Conservation (phyloP, 2,888 invertebrate species). For the Agonopterix alstromeriana region DNA sequence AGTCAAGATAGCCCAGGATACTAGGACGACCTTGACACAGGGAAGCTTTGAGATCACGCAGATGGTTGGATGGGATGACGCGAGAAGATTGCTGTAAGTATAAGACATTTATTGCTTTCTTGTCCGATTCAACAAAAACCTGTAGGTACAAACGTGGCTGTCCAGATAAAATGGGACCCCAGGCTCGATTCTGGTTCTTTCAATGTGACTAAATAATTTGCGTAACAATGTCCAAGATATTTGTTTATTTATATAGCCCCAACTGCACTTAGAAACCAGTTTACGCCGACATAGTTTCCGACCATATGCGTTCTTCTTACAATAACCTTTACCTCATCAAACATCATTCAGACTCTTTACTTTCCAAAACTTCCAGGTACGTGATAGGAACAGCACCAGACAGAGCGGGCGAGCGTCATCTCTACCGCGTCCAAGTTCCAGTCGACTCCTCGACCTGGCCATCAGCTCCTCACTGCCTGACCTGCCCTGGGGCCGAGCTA, state of each 20-base stretch:
- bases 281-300: too few relatives aligned
- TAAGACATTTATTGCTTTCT: not conserved
- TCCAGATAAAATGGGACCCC: too few relatives aligned
- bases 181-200: too few relatives aligned
- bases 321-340: too few relatives aligned
- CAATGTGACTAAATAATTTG: too few relatives aligned
- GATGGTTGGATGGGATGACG: conserved; percentile 86
- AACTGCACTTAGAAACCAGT: too few relatives aligned
- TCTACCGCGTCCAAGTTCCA: conserved; percentile 79
- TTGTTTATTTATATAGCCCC: too few relatives aligned
- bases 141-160: too few relatives aligned
- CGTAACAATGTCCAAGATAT: too few relatives aligned
- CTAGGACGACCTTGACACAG: conserved; percentile 78
- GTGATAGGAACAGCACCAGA: conserved; percentile 88
- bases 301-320: too few relatives aligned
- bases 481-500: conserved; percentile 53
- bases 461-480: conserved; percentile 75
- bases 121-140: too few relatives aligned
- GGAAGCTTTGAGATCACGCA: conserved; percentile 85
- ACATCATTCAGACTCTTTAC: too few relatives aligned
- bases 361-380: conserved; percentile 74
- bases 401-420: conserved; percentile 87
- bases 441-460: conserved; percentile 52
- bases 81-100: conserved; percentile 80
- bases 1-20: conserved; percentile 36